Evolutionary conservation across 2,797 vertebrate genomes (phyloP).

Genomic region (Pachyuromys duprasi): DNA sequence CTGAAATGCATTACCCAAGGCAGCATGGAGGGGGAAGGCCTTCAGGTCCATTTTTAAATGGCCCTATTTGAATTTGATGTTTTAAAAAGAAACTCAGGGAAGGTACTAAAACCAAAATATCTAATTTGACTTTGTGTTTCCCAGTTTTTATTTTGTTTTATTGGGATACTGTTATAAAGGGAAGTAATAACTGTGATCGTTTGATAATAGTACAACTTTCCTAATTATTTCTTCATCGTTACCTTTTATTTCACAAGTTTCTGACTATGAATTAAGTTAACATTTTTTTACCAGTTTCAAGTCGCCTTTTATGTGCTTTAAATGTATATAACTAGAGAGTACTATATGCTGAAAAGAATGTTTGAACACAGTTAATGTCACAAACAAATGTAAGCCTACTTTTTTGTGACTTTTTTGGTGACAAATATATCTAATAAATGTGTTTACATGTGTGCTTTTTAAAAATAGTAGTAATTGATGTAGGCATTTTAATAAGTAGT

Average conservation of each 20-base stretch:
- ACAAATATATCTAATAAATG: conserved; percentile 65
- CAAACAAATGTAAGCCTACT: conserved; percentile 54
- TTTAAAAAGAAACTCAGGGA: conserved; percentile 87
- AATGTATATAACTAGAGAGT: conserved; percentile 54
- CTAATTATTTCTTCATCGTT: conserved; percentile 68
- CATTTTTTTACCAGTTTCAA: conserved; percentile 39
- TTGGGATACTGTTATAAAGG: conserved; percentile 68
- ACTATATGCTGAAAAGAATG: conserved; percentile 66
- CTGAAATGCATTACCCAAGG: conserved; percentile 38
- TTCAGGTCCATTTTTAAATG: conserved; percentile 61
- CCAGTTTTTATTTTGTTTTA: conserved; percentile 62
- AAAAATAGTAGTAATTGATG: conserved; percentile 36
- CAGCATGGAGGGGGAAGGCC: background rate
- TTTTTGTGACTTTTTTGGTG: conserved; percentile 55
- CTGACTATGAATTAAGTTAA: conserved; percentile 53
- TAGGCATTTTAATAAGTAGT: conserved; percentile 44
- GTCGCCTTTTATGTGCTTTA: conserved; percentile 62
- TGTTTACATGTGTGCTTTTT: conserved; percentile 44
- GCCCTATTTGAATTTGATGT: conserved; percentile 70
- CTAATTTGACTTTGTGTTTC: conserved; percentile 77
- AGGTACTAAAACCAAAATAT: conserved; percentile 83
- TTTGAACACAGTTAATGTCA: conserved; percentile 60
- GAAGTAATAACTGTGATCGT: conserved; percentile 59
- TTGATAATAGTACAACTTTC: conserved; percentile 54
- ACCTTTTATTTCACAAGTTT: conserved; percentile 74